Base-by-base conservation (phyloP, 2,113 vertebrate genomes). In the Syngnathus floridae region DNA sequence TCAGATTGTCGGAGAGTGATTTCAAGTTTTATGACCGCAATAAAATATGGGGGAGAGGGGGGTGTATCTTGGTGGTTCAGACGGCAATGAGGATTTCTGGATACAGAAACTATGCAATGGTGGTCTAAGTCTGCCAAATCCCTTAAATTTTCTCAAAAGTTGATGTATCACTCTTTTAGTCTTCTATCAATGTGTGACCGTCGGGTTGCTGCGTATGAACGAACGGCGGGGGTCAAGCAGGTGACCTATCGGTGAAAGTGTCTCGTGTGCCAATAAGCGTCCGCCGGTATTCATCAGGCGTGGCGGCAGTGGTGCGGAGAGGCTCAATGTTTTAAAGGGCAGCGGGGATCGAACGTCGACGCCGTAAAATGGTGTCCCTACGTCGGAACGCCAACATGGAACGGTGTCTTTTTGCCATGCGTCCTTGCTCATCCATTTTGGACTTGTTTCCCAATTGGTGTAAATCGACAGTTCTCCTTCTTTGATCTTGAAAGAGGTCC, bases 241-340 rank as follows among this genome's bases (percentile, higher is more conserved):
- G 80, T 76, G 83, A 90, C 87, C 86, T 90, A 90, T 90, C 69
- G 88, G 88, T 88, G 77, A 87, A 88, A 88, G 85, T 85, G 86
- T 80, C 82, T 71, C 67, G 78, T 66, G 82, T 84, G 87, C 86
- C 86, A 85, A 88, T 90, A 90, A 85, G 86, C 73, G 79, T 82
- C 83, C 67, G 43, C 81, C 78, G 69, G 83, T 84, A 88, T 90
- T 87, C 88, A 90, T 88, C 82, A 88, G 83, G 83, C 62, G 67
- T 76, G 76, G 81, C 77, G 78, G 80, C 76, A 69, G 73, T 84
- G 16, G n/a, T 66, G 75, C 58, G 67, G 13, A 43, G 59, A 41
- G 59, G 87, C 83, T 88, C 87, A 88, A 71, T 79, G 86, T 76
- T 87, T 84, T 83, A 89, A 88, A 87, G 88, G 87, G 83, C 87